Evolutionary conservation across 2,113 vertebrate species (phyloP).

Genomic region (Patagioenas fasciata): DNA sequence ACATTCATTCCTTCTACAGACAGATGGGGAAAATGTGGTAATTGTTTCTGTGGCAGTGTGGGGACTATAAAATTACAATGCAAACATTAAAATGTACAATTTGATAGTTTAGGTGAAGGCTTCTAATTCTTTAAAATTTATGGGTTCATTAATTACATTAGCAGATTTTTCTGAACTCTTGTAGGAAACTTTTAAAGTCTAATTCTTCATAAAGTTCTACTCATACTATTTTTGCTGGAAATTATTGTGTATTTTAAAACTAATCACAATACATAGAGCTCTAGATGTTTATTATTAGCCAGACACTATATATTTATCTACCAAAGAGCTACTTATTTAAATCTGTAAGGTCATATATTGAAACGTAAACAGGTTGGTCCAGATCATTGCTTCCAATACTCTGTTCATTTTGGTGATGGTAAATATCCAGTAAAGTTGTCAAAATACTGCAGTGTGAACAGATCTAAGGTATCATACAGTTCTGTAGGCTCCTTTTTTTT

Average conservation of each 20-base stretch:
- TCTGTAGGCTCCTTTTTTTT: neutral
- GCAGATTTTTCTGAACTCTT: neutral
- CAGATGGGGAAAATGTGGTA: neutral
- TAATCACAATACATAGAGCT: neutral
- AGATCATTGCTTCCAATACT: neutral
- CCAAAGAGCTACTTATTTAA: neutral
- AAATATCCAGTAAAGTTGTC: neutral
- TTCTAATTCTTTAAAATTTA: neutral
- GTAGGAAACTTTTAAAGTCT: neutral
- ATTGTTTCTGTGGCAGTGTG: neutral
- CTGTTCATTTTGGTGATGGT: neutral
- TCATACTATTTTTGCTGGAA: neutral
- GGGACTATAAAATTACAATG: neutral
- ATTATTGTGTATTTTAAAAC: neutral
- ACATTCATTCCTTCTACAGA: neutral
- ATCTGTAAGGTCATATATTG: neutral
- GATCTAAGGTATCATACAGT: neutral
- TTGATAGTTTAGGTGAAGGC: neutral
- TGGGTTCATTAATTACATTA: neutral
- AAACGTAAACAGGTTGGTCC: neutral
- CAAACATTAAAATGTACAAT: neutral
- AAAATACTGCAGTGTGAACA: neutral
- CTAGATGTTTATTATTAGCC: neutral
- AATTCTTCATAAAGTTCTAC: neutral
- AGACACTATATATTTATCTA: neutral